Evolutionary conservation across 2,797 vertebrate genomes (phyloP).

Genomic region (Cynopterus sphinx): DNA sequence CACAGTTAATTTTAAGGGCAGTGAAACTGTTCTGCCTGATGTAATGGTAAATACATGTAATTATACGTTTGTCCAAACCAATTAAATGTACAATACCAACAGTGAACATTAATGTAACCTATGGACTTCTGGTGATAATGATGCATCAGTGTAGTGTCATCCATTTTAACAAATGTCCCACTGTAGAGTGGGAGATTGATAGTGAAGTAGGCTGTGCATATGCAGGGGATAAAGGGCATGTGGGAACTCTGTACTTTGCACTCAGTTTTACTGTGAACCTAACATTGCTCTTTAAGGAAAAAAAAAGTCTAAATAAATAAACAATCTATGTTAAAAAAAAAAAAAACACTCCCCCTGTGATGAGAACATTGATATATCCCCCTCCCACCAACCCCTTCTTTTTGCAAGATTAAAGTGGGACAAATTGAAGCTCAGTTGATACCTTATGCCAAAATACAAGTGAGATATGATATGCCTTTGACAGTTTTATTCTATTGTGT

Average conservation of each 20-base stretch:
- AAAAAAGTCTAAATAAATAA: not conserved
- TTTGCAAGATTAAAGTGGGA: not conserved
- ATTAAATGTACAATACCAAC: not conserved
- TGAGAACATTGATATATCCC: not conserved
- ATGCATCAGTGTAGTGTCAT: not conserved
- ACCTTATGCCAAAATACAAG: not conserved
- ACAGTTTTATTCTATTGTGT: not conserved
- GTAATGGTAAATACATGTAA: not conserved
- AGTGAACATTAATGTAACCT: not conserved
- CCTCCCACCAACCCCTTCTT: not conserved
- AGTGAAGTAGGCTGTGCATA: not conserved
- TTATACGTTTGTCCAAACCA: not conserved
- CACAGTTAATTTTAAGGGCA: not conserved
- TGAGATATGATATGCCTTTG: not conserved
- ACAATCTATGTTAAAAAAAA: not conserved
- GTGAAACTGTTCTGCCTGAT: not conserved
- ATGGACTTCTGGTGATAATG: not conserved
- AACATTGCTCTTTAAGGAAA: not conserved
- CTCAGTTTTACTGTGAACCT: not conserved
- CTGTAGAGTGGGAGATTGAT: not conserved
- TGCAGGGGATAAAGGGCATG: fast-evolving
- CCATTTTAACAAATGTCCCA: not conserved
- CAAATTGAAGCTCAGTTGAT: not conserved
- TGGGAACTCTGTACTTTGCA: not conserved
- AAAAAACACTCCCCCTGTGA: not conserved